A percentile compares a stretch with the other conserved stretches of the same genome.
Evolutionary conservation across 2,888 invertebrate species (phyloP).

Genomic region (Monopis laevigella): DNA sequence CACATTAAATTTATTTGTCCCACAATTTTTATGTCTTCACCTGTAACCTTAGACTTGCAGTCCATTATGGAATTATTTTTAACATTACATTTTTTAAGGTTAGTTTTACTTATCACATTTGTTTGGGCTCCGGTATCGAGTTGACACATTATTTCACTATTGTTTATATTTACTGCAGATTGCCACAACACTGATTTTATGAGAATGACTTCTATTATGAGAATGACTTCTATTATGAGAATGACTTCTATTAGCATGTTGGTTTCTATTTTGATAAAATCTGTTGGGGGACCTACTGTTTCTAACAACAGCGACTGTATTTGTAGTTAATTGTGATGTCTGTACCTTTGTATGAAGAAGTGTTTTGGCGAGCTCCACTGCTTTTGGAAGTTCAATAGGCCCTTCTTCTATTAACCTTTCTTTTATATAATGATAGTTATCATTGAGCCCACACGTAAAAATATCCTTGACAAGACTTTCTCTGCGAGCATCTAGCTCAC

Average conservation of each 20-base stretch:
- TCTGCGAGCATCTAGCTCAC: conserved; percentile 1
- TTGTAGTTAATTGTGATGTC: not conserved
- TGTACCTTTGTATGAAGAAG: not conserved
- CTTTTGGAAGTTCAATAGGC: not conserved
- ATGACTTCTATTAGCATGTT: not conserved
- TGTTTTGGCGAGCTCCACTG: not conserved
- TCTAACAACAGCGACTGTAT: not conserved
- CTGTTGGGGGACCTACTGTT: not conserved
- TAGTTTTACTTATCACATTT: not conserved
- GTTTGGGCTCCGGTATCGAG: not conserved
- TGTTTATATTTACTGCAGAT: not conserved
- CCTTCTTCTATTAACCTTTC: not conserved
- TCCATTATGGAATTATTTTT: not conserved
- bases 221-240: not conserved
- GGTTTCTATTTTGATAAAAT: not conserved
- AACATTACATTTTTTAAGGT: not conserved
- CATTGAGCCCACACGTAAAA: not conserved
- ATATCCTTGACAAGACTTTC: conserved; percentile 4
- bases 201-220: not conserved
- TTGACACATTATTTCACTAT: not conserved
- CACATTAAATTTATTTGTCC: not conserved
- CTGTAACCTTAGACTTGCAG: not conserved
- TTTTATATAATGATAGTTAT: not conserved
- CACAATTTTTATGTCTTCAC: not conserved
- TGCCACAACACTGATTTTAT: no score